Base-by-base conservation (phyloP, 2,888 invertebrate genomes). In the Spilarctia lutea region DNA sequence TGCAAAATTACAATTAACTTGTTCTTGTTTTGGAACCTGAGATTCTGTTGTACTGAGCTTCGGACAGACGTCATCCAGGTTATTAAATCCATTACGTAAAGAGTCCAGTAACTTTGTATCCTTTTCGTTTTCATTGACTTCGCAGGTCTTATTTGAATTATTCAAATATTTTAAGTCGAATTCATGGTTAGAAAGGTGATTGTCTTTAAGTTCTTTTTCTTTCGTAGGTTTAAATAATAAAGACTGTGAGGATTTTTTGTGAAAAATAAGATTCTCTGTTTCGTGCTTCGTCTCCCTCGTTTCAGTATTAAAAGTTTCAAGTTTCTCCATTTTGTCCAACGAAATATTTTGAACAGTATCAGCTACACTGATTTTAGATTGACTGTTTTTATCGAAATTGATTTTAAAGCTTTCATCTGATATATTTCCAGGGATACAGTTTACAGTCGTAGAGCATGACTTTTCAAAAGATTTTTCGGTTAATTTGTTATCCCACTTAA, bases 401-500 rank as follows among this genome's bases (percentile, higher is more conserved):
- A 10, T 45, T n/a, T 72, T 48, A 1, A 63, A 65, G 35, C 65
- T 42, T n/a, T 68, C 70, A 6, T 18, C 68, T 70, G 68, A 35
- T 45, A 33, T 56, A 35, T n/a, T 27, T 48, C 68, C 65, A 20
- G 24, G 20, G 33, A 27, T 60, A 35, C 65, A 65, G 39, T 75
- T 76, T n/a, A 6, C 16, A 45, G 65, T 60, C 42, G 74, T 35
- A 65, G 33, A 45, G 39, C 66, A 42, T 42, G 33, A 68, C 20
- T 1, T 68, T 71, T 80, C 68, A 56, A 35, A 27, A 70, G 71
- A 65, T 45, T 65, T 72, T 65, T 79, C 75, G 60, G 73, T 30
- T 52, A 79, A 73, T 71, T 91, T 89, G 74, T 90, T 88, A 68
- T 95, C 91, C 98, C 98, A 98, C 82, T 97, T 97, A 42, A 98